Base-by-base conservation (phyloP, 2,888 invertebrate species). In the Agriopis aurantiaria region DNA sequence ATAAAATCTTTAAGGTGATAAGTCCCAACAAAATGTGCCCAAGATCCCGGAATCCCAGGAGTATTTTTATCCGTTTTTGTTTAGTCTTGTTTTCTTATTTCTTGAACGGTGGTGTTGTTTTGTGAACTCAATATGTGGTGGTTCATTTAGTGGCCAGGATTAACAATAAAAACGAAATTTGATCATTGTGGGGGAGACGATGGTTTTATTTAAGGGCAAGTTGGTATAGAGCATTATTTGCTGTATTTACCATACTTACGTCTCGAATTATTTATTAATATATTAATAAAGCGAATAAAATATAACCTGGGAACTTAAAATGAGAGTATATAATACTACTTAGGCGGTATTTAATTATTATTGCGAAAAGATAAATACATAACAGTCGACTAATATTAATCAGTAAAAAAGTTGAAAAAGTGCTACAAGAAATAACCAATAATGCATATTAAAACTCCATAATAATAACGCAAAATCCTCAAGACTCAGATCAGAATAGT, bases 151-250 rank as follows among this genome's bases (percentile, higher is more conserved):
- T 83, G 86, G 83, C 82, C 65, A 76, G 89, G 89, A 90, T 91
- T 89, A 91, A 94, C 93, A 94, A 93, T 94, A 94, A 94, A 94
- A 93, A 91, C 91, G 93, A 93, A 93, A 94, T 93, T 93, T 93
- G 93, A 93, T 94, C 93, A 93, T 93, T 93, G 92, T 90, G 88
- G 83, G 84, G 83, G 85, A 77, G 73, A 74, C 77, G 80, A 78
- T 80, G 81, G 80, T 81, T 82, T 81, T 75, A 74, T 79, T 92
- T 93, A 92, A 93, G 92, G 91, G 79, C 45, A 77, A 80, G 87
- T 46, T 56, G 43, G 43, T 17, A 40, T 12, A 46, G 49, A 48
- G 8, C 0, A 33, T 33, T 33, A 11, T 7, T 23, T 51, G 43
- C 9, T 43, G 43, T 62, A n/a, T 60, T 40, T 9, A 7, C 8